Percentiles rank a stretch among this genome's conserved stretches.
These are phyloP conservation scores for Radopholus similis DNA, from an alignment of 1,140 invertebrate species.

Conservation along the genomic window DNA sequence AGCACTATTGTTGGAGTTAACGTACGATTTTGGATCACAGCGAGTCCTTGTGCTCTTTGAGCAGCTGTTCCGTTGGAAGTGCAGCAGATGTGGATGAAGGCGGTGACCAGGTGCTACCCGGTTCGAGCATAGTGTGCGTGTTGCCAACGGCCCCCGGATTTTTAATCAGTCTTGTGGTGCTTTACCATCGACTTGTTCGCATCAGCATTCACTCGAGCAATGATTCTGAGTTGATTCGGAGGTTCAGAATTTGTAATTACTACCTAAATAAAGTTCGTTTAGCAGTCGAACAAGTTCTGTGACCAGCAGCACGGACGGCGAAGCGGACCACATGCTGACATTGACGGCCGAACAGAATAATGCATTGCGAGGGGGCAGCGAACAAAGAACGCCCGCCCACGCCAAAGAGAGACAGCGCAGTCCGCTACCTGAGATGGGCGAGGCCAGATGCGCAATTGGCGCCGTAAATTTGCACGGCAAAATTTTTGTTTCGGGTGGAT, in stretches of 20 bases:
- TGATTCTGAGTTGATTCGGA: conserved; percentile 44
- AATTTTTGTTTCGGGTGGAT: conserved; percentile 76
- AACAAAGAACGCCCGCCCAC: too few relatives aligned
- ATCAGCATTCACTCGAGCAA: conserved; percentile 61
- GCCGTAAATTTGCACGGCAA: conserved; percentile 70
- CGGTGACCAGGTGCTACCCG: neutral
- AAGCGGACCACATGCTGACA: too few relatives aligned
- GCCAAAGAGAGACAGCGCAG: conserved; percentile 65
- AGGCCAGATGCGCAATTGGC: conserved; percentile 72
- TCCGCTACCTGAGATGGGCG: conserved; percentile 69
- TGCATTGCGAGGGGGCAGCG: too few relatives aligned
- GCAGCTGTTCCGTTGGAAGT: conserved; percentile 62
- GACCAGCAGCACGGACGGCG: neutral
- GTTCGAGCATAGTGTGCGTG: neutral
- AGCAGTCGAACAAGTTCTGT: conserved; percentile 16
- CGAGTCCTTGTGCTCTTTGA: conserved; percentile 64
- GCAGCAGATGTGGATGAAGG: conserved; percentile 15
- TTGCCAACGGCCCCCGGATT: conserved; percentile 65
- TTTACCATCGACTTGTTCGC: conserved; percentile 67
- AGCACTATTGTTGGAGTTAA: neutral
- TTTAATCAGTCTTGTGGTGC: conserved; percentile 69
- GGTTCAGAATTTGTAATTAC: conserved; percentile 9
- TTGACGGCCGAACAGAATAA: too few relatives aligned
- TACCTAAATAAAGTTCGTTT: conserved; percentile 6
- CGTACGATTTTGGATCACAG: conserved; percentile 64